A percentile compares a stretch with the other conserved stretches of the same genome.
Conservation (phyloP, 35 echinoderm and acorn worm genomes). For the Eucidaris tribuloides region DNA sequence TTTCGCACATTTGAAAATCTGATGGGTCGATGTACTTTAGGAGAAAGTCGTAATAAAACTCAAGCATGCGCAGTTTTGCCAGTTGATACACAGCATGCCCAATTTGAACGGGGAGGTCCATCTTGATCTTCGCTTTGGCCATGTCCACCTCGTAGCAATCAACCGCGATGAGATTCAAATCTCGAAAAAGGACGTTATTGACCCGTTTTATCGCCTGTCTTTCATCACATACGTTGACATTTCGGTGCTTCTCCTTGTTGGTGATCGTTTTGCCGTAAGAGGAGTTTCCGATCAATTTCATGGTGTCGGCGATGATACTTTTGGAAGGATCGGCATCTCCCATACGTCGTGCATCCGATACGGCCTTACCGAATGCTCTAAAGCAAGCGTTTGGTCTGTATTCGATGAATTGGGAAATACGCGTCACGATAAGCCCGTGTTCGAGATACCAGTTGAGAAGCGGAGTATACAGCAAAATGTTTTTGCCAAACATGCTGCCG, state of each 20-base stretch:
- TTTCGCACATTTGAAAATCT: conserved; percentile 39
- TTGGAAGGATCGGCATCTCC: conserved; percentile 49
- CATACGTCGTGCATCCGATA: conserved; percentile 24
- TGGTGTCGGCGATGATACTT: conserved; percentile 54
- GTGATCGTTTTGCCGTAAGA: conserved; percentile 51
- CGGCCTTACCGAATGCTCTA: conserved; percentile 11
- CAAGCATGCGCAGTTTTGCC: background rate
- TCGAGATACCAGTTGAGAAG: conserved; percentile 31
- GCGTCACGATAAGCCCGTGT: conserved; percentile 25
- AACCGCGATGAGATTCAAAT: background rate
- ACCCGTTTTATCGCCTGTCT: background rate
- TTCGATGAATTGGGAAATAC: conserved; percentile 16
- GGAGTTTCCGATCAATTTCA: conserved; percentile 52
- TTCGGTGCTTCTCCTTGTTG: conserved; percentile 39
- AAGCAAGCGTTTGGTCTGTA: conserved; percentile 17
- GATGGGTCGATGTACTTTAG: background rate
- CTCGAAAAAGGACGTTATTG: background rate
- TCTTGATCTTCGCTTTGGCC: background rate
- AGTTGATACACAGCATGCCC: conserved; percentile 1
- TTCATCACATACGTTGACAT: background rate
- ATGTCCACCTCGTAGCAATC: background rate
- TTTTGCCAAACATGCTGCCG: conserved; percentile 25
- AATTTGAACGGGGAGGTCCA: conserved; percentile 2
- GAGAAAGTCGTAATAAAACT: conserved; percentile 52
- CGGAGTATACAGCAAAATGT: conserved; percentile 13